Percentiles rank a stretch among this genome's conserved stretches.
Conservation (phyloP, 2,113 vertebrate genomes). For the Zosterops japonicus region DNA sequence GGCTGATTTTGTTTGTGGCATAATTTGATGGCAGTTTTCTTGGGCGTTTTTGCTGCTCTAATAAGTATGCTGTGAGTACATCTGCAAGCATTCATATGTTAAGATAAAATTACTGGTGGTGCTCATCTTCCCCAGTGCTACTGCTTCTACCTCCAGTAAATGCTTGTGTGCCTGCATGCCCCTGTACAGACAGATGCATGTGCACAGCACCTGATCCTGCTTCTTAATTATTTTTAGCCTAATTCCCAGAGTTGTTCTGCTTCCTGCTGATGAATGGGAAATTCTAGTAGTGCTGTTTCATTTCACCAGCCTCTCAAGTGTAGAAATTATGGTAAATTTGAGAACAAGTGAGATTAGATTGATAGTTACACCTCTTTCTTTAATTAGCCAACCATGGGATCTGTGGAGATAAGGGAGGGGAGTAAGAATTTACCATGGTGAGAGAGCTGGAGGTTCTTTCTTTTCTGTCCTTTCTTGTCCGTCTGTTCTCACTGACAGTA, state of each 20-base stretch:
- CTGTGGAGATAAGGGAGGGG: background rate
- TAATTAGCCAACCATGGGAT: conserved; percentile 29
- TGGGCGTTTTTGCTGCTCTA: background rate
- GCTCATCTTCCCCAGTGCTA: background rate
- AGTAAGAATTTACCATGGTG: background rate
- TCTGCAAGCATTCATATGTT: background rate
- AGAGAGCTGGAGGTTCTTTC: background rate
- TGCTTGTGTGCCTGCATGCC: background rate
- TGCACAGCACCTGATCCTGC: background rate
- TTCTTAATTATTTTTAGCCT: conserved; percentile 50
- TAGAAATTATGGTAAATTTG: conserved; percentile 28
- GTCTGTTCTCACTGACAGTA: background rate
- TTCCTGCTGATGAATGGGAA: conserved; percentile 48
- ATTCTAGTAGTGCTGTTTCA: conserved; percentile 19
- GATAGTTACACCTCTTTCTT: conserved; percentile 39
- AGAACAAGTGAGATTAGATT: conserved; percentile 27
- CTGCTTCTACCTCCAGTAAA: background rate
- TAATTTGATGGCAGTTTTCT: background rate
- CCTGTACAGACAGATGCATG: background rate
- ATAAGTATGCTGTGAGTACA: background rate
- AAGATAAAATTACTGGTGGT: conserved; percentile 1
- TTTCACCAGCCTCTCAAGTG: conserved; percentile 27
- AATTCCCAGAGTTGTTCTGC: conserved; percentile 12
- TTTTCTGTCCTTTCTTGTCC: background rate
- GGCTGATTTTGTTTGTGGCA: background rate